Evolutionary conservation across 1,140 invertebrate genomes (phyloP).

Genomic region (Lethocerus indicus): DNA sequence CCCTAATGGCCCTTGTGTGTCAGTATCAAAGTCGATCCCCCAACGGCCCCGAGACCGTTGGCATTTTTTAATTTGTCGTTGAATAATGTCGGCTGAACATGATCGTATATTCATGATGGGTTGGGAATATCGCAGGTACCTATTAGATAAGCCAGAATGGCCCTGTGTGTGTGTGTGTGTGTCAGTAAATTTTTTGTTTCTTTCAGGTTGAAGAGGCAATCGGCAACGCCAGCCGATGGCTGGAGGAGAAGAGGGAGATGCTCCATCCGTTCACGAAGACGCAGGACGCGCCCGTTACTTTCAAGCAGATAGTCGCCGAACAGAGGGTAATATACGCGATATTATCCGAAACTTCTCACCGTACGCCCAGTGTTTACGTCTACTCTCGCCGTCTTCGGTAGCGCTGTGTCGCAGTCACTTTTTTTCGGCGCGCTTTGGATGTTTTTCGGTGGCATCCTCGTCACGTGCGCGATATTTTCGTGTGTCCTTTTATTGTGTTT

Average conservation of each 20-base stretch:
- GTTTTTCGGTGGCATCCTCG: not conserved
- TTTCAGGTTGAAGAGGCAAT: constrained; percentile 23
- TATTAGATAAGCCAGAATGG: no score
- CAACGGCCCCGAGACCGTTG: not conserved
- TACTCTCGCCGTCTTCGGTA: not conserved
- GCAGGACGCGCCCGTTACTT: constrained; percentile 49
- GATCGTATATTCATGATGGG: not conserved
- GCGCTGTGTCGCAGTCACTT: not conserved
- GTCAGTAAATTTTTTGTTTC: not conserved
- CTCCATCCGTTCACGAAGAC: constrained; percentile 39
- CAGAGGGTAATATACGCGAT: constrained; percentile 35
- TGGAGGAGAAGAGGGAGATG: constrained; percentile 21
- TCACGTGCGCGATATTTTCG: not conserved
- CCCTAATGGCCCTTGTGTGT: not conserved
- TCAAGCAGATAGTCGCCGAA: constrained; percentile 56
- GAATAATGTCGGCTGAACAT: not conserved
- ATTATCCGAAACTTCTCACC: not conserved
- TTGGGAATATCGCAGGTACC: no score
- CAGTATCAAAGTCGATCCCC: not conserved
- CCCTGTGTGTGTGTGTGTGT: no score
- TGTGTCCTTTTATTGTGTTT: not conserved
- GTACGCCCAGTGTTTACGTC: not conserved
- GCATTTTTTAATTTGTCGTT: not conserved
- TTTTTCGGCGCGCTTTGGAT: not conserved
- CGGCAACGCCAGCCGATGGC: constrained; percentile 27